Evolutionary conservation across 2,797 vertebrate genomes (phyloP), one percentile per base, ranked within the genome.

Genomic region (Choloepus didactylus): DNA sequence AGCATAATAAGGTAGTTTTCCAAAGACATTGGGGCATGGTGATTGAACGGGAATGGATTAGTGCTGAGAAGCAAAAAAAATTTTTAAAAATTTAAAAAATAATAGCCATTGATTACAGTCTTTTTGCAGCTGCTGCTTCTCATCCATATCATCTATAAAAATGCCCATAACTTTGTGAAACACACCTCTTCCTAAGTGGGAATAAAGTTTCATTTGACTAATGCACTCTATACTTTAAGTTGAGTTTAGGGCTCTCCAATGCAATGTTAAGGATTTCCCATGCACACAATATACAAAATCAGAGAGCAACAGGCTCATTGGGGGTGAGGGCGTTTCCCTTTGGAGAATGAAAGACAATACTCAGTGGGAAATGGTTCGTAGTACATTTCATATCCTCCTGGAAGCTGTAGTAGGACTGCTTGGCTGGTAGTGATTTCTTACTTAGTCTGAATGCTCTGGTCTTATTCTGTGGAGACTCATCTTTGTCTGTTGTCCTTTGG

Each of bases 321-420:
- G 51, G 5, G 7, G 46, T 35, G 2, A 4, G 69, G 19, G 14
- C 3, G n/a, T 4, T 67, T 19, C 12, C 70, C 49, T 51, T 59
- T 1, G 44, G 25, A 75, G 29, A 67, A 1, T 6, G 12, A 27
- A 18, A 51, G 29, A 4, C 41, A 29, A 2, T 0, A 35, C 7
- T 19, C 19, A 0, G 14, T 8, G 31, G 46, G 10, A 16, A 7
- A 9, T 0, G 0, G 16, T 25, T 46, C 2, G 0, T 2, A 31
- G 7, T 6, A 3, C 19, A 15, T n/a, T 1, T 8, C 31, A 29
- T 27, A 4, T 56, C 27, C 62, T 38, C 29, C 44, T 6, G 31
- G 25, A 60, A 49, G 18, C 60, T 8, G 29, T 0, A 12, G 11
- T 9, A 7, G 38, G 9, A 7, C 11, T 6, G 49, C 8, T 0